Base-by-base conservation (phyloP, 2,113 vertebrate species). In the Choloepus hoffmanni region DNA sequence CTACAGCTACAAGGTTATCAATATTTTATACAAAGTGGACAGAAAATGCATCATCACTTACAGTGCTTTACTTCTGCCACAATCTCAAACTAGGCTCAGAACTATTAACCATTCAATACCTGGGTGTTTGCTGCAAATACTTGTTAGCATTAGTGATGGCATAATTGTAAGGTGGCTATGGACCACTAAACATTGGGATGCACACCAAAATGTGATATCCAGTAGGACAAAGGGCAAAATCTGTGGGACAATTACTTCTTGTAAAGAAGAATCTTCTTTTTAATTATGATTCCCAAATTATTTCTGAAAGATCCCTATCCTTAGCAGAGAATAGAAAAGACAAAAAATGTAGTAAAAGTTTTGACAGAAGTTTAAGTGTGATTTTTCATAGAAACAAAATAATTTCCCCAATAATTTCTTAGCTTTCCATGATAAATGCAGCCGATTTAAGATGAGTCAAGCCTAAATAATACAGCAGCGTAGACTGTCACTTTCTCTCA, bases 391-490 rank as follows among this genome's bases (percentile, higher is more conserved):
- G 14, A 50, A 74, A 40, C 65, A 23, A 87, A 72, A 93, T 92
- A 76, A 28, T 86, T 90, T 94, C 28, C 40, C 26, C 58, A 13
- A 70, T 40, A 87, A 88, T 72, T 55, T 87, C 73, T 87, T 86
- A 33, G 43, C 58, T 78, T 90, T 88, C 82, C 8, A 45, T 74
- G 85, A 96, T 87, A 87, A 93, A 97, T 90, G 63, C 89, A 96
- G 88, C 77, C 68, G 43, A 88, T 28, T 90, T 90, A 70, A 96
- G 87, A 77, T 55, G 81, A 95, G n/a, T 85, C 78, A 82, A 74
- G 7, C 28, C 67, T 94, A 96, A 97, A 96, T 95, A 96, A 97
- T 74, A 85, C 2, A 96, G 87, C 81, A 67, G 58, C 40, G 67
- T 23, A 36, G 85, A 60, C 92, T 92, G 23, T 77, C 92, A 79